Evolutionary conservation across 2,113 vertebrate species (phyloP).

Genomic region (Hiodon tergisus): DNA sequence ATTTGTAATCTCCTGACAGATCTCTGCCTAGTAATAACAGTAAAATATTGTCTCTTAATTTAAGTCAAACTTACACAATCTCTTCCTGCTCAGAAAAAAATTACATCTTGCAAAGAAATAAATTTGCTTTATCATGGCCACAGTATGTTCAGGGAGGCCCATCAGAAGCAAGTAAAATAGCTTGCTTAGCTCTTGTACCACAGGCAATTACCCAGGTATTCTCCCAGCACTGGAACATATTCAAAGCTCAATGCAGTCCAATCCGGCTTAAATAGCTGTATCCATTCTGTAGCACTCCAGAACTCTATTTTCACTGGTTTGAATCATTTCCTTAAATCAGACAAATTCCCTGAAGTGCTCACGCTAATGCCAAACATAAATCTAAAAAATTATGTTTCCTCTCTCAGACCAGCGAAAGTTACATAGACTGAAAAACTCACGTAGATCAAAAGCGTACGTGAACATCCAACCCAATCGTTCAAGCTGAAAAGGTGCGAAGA

Average conservation of each 20-base stretch:
- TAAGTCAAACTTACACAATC: neutral
- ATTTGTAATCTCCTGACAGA: neutral
- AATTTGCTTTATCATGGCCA: neutral
- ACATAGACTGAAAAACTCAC: too few species aligned
- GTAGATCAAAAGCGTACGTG: too few species aligned
- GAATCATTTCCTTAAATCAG: too few species aligned
- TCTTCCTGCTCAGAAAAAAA: neutral
- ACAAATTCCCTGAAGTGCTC: too few species aligned
- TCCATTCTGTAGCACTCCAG: neutral
- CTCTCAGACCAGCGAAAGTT: too few species aligned
- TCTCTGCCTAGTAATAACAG: constrained; percentile 8
- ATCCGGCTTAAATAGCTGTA: neutral
- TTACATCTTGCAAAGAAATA: neutral
- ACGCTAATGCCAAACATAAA: too few species aligned
- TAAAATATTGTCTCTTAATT: neutral
- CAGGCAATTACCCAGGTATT: constrained; percentile 4
- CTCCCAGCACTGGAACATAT: constrained; percentile 1
- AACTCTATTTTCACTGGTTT: neutral
- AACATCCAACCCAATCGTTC: neutral
- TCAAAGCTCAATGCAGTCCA: neutral
- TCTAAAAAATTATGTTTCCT: too few species aligned
- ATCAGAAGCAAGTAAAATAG: neutral
- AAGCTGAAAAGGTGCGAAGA: neutral
- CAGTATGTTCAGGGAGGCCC: constrained; percentile 3
- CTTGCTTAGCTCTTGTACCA: neutral